Conservation (phyloP, 2,797 vertebrate genomes). For the Sardinella longiceps region DNA sequence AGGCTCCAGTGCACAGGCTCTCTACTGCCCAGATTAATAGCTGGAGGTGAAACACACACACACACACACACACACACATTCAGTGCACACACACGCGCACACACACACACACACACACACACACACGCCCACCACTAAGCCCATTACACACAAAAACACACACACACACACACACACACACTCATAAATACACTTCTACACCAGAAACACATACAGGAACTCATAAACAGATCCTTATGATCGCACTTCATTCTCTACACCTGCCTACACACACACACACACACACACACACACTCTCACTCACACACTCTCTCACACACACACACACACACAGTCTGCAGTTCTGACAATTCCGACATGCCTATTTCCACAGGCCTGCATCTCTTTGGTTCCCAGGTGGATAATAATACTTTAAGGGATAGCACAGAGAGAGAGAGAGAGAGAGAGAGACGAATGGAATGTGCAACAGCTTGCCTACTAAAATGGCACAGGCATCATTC, state of each 20-base stretch:
- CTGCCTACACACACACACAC: conserved; percentile 13
- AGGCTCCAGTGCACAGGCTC: conserved; percentile 12
- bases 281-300: conserved; percentile 29
- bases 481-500: conserved; percentile 16
- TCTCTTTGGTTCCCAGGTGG: background rate
- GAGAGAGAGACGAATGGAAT: background rate
- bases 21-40: conserved; percentile 14
- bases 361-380: background rate
- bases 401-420: conserved; percentile 21
- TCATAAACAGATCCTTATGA: conserved; percentile 17
- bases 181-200: conserved; percentile 2
- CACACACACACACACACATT: conserved; percentile 5
- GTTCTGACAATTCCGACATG: background rate
- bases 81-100: conserved; percentile 21
- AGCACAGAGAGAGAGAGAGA: background rate
- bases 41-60: conserved; percentile 23
- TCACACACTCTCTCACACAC: conserved; percentile 13
- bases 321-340: background rate
- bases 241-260: conserved; percentile 9
- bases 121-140: too few species aligned
- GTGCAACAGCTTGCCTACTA: conserved; percentile 17
- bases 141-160: conserved; percentile 8
- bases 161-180: background rate
- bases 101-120: conserved; percentile 10
- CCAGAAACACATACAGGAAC: background rate